These are phyloP conservation scores for Aplodontia rufa DNA, from an alignment of 2,113 vertebrate genomes.

Conservation along the genomic window DNA sequence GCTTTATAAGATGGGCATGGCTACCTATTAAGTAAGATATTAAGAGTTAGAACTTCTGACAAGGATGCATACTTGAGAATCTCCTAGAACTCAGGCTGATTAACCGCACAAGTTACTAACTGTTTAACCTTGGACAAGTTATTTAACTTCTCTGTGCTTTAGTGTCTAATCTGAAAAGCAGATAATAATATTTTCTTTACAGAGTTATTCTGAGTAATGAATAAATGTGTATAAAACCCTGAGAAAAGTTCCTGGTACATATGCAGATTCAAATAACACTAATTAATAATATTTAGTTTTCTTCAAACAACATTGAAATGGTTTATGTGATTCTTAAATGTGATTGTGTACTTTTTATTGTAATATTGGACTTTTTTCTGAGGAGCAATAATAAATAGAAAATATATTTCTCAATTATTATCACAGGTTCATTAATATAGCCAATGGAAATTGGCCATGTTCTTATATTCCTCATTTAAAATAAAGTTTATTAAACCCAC, in stretches of 20 bases:
- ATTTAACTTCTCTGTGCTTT: neutral
- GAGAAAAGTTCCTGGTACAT: neutral
- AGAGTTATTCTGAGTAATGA: neutral
- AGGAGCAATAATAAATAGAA: neutral
- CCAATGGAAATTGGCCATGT: neutral
- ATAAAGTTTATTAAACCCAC: neutral
- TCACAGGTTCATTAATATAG: neutral
- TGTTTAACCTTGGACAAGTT: neutral
- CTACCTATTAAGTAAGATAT: neutral
- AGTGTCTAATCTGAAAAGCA: neutral
- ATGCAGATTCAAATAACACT: neutral
- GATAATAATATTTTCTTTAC: neutral
- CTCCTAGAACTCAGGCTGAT: neutral
- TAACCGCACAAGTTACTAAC: neutral
- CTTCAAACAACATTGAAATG: neutral
- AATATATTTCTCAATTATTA: conserved; percentile 24
- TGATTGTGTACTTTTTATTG: neutral
- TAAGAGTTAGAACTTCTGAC: neutral
- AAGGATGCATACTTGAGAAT: neutral
- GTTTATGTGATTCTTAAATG: neutral
- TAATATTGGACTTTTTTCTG: neutral
- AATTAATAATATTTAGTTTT: conserved; percentile 23
- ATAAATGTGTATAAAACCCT: neutral
- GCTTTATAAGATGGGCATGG: neutral
- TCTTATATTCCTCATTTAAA: conserved; percentile 28